Evolutionary conservation across 2,113 vertebrate genomes (phyloP).

Genomic region (Chionodraco myersi): DNA sequence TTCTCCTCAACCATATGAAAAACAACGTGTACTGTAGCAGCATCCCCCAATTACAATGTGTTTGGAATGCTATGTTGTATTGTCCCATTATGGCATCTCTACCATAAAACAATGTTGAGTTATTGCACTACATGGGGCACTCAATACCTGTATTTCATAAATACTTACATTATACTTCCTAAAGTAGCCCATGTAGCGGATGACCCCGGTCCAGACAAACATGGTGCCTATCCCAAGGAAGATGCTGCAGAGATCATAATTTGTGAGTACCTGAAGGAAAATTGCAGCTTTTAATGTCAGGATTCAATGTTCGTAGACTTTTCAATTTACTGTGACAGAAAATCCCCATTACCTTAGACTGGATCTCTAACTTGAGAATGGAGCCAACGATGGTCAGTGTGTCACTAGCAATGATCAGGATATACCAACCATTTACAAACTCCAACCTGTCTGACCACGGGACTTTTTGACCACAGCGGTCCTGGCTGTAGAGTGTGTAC

Average conservation of each 20-base stretch:
- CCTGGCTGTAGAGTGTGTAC: constrained; percentile 86
- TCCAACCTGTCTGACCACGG: constrained; percentile 89
- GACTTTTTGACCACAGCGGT: constrained; percentile 83
- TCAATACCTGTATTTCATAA: background rate
- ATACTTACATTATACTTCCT: constrained; percentile 93
- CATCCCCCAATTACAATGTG: background rate
- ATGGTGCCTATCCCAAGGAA: constrained; percentile 94
- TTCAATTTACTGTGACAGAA: background rate
- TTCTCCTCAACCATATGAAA: background rate
- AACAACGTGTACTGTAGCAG: background rate
- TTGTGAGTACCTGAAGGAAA: constrained; percentile 86
- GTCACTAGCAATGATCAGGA: constrained; percentile 93
- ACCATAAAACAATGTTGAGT: background rate
- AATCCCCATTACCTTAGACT: constrained; percentile 87
- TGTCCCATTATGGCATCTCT: background rate
- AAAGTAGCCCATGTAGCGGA: constrained; percentile 95
- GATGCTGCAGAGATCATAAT: constrained; percentile 96
- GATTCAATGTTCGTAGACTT: background rate
- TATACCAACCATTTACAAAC: constrained; percentile 96
- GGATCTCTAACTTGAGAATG: constrained; percentile 94
- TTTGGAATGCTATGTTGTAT: background rate
- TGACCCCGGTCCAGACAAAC: constrained; percentile 95
- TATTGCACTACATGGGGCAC: too few species aligned
- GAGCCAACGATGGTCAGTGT: constrained; percentile 90
- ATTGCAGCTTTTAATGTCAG: background rate